phyloP scores from a whole-genome alignment of 2,113 vertebrate species.

The Channa maculata region DNA sequence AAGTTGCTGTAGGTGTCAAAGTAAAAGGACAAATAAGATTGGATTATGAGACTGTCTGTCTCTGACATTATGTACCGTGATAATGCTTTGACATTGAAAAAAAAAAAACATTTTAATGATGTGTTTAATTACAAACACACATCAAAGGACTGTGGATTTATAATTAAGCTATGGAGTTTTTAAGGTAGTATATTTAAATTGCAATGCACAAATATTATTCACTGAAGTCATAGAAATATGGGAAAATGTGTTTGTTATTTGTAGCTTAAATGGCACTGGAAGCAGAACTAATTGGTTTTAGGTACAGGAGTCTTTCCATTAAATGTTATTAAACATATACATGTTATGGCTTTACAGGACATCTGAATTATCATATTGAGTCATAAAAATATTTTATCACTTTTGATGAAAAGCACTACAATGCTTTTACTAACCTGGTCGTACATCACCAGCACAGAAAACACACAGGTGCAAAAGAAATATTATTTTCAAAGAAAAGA shows the following conservation, averaged over 20 bases:
- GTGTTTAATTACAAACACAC: constrained; percentile 12
- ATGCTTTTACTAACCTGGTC: not conserved
- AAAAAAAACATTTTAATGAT: constrained; percentile 22
- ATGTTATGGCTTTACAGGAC: not conserved
- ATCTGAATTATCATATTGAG: not conserved
- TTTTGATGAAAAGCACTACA: not conserved
- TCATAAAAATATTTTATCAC: not conserved
- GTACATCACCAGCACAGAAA: too few species aligned
- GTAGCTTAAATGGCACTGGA: not conserved
- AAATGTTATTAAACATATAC: not conserved
- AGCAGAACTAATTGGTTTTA: constrained; percentile 1
- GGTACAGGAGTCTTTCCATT: not conserved
- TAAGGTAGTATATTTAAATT: constrained; percentile 1
- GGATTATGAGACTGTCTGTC: constrained; percentile 13
- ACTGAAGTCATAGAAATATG: constrained; percentile 1
- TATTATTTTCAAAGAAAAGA: too few species aligned
- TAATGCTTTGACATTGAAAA: constrained; percentile 16
- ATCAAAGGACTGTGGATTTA: not conserved
- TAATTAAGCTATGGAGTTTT: constrained; percentile 7
- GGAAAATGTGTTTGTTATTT: not conserved
- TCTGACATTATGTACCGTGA: not conserved
- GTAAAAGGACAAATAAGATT: constrained; percentile 42
- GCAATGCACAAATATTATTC: not conserved
- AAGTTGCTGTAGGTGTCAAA: constrained; percentile 59
- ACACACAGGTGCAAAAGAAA: too few species aligned